Percentiles rank a stretch among this genome's conserved stretches.
These are phyloP conservation scores for Eulacestoma nigropectus DNA, from an alignment of 2,113 vertebrate species.

Conservation along the genomic window DNA sequence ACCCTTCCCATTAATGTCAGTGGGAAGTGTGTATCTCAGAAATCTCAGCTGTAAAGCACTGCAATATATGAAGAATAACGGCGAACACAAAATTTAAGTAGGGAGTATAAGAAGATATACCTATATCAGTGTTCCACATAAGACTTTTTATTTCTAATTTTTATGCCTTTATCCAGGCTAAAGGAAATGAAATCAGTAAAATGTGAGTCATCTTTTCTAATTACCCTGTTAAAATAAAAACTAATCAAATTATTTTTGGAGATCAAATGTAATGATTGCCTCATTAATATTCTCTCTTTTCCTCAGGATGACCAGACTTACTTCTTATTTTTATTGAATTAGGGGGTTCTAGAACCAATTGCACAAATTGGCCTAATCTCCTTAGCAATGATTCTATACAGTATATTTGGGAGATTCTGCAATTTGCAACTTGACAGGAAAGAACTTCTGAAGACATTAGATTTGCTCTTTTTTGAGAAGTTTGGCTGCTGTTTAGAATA, in stretches of 20 bases:
- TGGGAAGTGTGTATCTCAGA: not conserved
- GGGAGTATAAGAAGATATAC: not conserved
- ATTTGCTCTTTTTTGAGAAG: not conserved
- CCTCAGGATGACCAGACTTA: not conserved
- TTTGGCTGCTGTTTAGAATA: not conserved
- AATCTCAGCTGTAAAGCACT: slow-evolving; percentile 7
- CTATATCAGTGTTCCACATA: slow-evolving; percentile 7
- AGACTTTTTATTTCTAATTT: slow-evolving; percentile 13
- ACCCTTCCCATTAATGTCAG: slow-evolving; percentile 29
- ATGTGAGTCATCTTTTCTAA: not conserved
- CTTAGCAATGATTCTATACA: not conserved
- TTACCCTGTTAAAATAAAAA: slow-evolving; percentile 33
- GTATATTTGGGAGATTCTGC: not conserved
- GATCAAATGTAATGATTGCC: not conserved
- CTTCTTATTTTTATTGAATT: not conserved
- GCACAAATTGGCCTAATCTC: not conserved
- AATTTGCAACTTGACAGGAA: not conserved
- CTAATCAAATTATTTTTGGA: slow-evolving; percentile 25
- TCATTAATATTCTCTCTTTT: slow-evolving; percentile 25
- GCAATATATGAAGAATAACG: slow-evolving; percentile 28
- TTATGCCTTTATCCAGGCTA: not conserved
- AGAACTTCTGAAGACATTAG: not conserved
- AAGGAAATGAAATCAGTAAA: slow-evolving; percentile 12
- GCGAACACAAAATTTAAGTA: slow-evolving; percentile 20
- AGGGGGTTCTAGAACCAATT: not conserved